Percentiles rank a stretch among this genome's conserved stretches.
Evolutionary conservation across 2,113 vertebrate genomes (phyloP).

Genomic region (Anguilla japonica): DNA sequence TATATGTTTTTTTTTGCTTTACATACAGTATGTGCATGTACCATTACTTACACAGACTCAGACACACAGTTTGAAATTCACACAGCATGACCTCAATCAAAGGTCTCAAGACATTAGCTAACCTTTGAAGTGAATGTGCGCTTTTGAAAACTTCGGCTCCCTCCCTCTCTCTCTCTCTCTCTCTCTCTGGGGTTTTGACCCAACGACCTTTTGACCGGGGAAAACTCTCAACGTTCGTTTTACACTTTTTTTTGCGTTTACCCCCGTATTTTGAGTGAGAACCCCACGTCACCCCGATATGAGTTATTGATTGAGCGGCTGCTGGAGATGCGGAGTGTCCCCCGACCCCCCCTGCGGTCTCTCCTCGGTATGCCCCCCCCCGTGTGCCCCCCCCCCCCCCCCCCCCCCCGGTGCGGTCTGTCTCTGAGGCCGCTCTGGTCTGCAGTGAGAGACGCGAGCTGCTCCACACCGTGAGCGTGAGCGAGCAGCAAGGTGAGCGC

Average conservation of each 20-base stretch:
- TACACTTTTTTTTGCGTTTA: not conserved
- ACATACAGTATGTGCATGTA: too few relatives aligned
- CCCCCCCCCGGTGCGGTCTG: not conserved
- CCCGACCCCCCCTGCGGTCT: not conserved
- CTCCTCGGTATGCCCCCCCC: too few relatives aligned
- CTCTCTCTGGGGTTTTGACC: not conserved
- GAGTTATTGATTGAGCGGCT: conserved; percentile 1
- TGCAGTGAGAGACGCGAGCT: not conserved
- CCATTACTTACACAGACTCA: too few relatives aligned
- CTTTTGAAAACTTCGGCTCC: too few relatives aligned
- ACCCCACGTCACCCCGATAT: not conserved
- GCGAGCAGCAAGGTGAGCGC: not conserved
- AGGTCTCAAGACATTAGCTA: too few relatives aligned
- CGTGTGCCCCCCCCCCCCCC: too few relatives aligned
- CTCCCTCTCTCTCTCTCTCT: not conserved
- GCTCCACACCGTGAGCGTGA: not conserved
- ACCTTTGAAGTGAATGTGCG: too few relatives aligned
- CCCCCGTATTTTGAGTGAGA: not conserved
- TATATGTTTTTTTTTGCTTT: too few relatives aligned
- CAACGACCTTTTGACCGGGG: not conserved
- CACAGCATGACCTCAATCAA: too few relatives aligned
- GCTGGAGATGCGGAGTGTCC: not conserved
- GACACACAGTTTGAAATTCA: too few relatives aligned
- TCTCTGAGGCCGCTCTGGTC: not conserved
- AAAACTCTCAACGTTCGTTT: not conserved